These are phyloP conservation scores for Oscheius sp. DNA, from an alignment of 1,140 invertebrate species.

Conservation along the genomic window DNA sequence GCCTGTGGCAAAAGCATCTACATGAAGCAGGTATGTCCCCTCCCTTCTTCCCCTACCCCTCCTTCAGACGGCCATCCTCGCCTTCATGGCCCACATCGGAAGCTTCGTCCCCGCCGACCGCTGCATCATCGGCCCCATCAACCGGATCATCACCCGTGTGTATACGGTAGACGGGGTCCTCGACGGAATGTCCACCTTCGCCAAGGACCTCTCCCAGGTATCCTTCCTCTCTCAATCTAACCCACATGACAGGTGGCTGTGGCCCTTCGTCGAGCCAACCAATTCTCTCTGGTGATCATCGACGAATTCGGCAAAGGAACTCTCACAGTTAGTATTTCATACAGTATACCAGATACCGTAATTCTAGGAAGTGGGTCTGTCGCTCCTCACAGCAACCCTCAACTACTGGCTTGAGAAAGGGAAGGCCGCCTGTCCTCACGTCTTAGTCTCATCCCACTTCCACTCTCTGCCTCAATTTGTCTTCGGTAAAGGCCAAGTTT, in stretches of 20 bases:
- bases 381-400: conserved; percentile 48
- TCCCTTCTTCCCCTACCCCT: not conserved
- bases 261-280: conserved; percentile 69
- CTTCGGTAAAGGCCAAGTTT: conserved; percentile 9
- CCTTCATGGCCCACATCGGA: conserved; percentile 82
- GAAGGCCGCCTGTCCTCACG: conserved; percentile 48
- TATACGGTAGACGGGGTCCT: conserved; percentile 74
- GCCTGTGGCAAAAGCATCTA: conserved; percentile 87
- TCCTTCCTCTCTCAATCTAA: not conserved
- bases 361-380: conserved; percentile 55
- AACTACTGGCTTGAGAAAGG: conserved; percentile 57
- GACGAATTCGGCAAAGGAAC: conserved; percentile 92
- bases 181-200: conserved; percentile 77
- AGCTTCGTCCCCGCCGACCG: conserved; percentile 79
- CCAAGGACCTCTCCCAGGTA: conserved; percentile 79
- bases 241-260: conserved; percentile 69
- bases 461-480: conserved; percentile 48
- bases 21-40: conserved; percentile 72
- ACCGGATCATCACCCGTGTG: conserved; percentile 75
- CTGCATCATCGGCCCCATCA: conserved; percentile 72
- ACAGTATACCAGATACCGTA: conserved; percentile 20
- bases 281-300: conserved; percentile 74
- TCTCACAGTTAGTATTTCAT: conserved; percentile 64
- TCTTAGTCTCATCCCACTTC: conserved; percentile 54
- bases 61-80: conserved; percentile 70